These are phyloP conservation scores for Mormyrus iriodes DNA, from an alignment of 2,113 vertebrate genomes.

Conservation along the genomic window DNA sequence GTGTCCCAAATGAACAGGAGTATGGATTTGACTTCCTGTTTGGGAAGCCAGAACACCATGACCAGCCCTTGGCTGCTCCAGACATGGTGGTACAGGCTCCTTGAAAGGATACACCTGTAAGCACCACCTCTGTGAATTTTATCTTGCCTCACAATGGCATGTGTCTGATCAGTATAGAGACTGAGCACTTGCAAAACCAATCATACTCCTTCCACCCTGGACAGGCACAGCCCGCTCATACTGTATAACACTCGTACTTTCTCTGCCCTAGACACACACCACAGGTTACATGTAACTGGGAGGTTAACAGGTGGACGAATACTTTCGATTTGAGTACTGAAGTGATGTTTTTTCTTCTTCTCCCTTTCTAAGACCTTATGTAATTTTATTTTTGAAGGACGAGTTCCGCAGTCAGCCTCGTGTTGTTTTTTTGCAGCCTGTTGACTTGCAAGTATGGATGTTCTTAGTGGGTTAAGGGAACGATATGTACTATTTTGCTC, in stretches of 20 bases:
- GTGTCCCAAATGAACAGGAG: too few relatives aligned
- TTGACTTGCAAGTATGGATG: background rate
- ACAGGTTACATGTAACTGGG: background rate
- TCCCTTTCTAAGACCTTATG: background rate
- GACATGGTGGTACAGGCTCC: background rate
- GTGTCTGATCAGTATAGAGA: too few relatives aligned
- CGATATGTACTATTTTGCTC: background rate
- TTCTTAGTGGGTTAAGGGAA: background rate
- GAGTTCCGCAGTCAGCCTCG: background rate
- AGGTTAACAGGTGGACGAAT: background rate
- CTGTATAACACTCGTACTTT: background rate
- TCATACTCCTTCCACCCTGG: too few relatives aligned
- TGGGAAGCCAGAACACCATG: too few relatives aligned
- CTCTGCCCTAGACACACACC: background rate
- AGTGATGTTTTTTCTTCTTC: background rate
- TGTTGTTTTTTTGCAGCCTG: background rate
- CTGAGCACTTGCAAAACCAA: too few relatives aligned
- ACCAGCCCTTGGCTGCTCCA: too few relatives aligned
- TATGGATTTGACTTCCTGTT: too few relatives aligned
- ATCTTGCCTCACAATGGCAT: background rate
- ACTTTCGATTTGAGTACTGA: background rate
- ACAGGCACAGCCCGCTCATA: background rate
- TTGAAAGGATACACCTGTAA: background rate
- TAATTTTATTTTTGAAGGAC: background rate
- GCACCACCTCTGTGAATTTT: background rate